Percentiles rank a stretch among this genome's conserved stretches.
Evolutionary conservation across 2,797 vertebrate species (phyloP).

Genomic region (Peromyscus melanophrys): DNA sequence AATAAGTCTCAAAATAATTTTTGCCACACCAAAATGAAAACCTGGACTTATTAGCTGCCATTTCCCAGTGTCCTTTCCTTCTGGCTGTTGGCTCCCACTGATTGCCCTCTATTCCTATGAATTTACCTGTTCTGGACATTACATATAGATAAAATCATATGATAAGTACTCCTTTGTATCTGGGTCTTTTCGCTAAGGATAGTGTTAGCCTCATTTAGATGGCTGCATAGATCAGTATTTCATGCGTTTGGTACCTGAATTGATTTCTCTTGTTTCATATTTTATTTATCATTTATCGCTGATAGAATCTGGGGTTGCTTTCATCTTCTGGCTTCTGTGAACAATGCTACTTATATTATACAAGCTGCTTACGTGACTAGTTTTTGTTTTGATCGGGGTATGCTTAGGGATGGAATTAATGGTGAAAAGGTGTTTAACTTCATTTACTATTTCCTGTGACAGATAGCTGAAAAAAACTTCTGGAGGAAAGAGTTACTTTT

Average conservation of each 20-base stretch:
- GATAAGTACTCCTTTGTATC: background rate
- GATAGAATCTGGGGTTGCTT: background rate
- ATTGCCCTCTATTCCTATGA: background rate
- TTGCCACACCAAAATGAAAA: background rate
- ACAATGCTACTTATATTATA: background rate
- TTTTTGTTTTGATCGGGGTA: background rate
- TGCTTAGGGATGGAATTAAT: background rate
- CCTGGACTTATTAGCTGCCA: rapidly evolving
- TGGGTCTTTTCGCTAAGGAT: background rate
- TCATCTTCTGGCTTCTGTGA: background rate
- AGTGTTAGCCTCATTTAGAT: background rate
- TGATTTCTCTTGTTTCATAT: background rate
- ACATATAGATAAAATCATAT: background rate
- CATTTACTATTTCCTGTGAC: background rate
- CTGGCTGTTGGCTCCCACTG: background rate
- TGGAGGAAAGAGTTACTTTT: background rate
- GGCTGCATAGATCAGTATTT: background rate
- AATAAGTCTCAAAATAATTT: background rate
- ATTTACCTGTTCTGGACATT: background rate
- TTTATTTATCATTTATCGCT: background rate
- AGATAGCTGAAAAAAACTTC: background rate
- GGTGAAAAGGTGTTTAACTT: background rate
- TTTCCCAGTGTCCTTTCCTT: background rate
- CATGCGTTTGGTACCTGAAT: background rate
- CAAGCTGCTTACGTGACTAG: background rate